Evolutionary conservation across 2,888 invertebrate genomes (phyloP).

Genomic region (Drosophila nigritarsus): DNA sequence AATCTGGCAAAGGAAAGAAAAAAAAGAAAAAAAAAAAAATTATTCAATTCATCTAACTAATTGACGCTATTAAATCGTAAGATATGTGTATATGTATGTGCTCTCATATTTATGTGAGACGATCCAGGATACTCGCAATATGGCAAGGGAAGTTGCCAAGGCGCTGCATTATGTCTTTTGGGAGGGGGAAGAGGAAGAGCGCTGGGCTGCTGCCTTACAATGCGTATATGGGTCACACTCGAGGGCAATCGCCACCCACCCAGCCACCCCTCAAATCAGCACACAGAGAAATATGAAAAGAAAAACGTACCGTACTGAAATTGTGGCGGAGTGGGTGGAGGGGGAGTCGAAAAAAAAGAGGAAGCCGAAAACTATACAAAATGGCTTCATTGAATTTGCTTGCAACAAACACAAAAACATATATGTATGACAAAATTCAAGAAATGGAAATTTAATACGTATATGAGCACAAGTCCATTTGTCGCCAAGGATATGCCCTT

Average conservation of each 20-base stretch:
- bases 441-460: conserved; percentile 74
- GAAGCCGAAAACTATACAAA: conserved; percentile 56
- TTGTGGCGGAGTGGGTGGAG: too few species aligned
- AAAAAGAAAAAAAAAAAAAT: neutral
- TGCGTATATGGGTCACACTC: conserved; percentile 63
- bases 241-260: neutral
- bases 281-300: conserved; percentile 44
- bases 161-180: conserved; percentile 58
- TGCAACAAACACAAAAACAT: conserved; percentile 38
- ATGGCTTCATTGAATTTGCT: conserved; percentile 66
- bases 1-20: conserved; percentile 48
- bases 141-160: conserved; percentile 62
- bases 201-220: conserved; percentile 14
- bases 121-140: conserved; percentile 9
- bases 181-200: neutral
- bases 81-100: conserved; percentile 25
- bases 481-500: conserved; percentile 70
- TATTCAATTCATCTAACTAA: conserved; percentile 76
- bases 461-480: conserved; percentile 41
- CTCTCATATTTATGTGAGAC: conserved; percentile 10
- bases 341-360: conserved; percentile 9
- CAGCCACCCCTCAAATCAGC: neutral
- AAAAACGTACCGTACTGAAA: conserved; percentile 4
- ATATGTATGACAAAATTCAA: conserved; percentile 13
- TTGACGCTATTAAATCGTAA: conserved; percentile 70